Evolutionary conservation across 2,888 invertebrate genomes (phyloP).

Genomic region (Spisula subtruncata): DNA sequence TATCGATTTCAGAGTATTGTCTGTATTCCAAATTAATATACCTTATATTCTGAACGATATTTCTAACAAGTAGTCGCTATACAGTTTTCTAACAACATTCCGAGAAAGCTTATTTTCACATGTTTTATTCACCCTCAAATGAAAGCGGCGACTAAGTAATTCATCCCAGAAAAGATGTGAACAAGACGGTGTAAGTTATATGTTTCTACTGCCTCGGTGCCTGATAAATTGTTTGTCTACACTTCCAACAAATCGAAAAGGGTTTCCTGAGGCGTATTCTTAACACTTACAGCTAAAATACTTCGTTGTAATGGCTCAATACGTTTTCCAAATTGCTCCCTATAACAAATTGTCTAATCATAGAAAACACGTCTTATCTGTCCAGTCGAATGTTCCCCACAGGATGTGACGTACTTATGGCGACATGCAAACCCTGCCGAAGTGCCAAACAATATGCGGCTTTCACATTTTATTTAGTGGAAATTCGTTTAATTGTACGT

Average conservation of each 20-base stretch:
- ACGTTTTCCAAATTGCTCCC: not conserved
- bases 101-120: no score
- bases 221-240: slow-evolving; percentile 15
- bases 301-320: not conserved
- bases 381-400: slow-evolving; percentile 79
- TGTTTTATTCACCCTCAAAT: no score
- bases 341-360: not conserved
- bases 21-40: no score
- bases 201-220: not conserved
- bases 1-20: no score
- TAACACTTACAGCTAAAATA: not conserved
- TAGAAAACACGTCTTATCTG: slow-evolving; percentile 10
- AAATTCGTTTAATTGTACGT: slow-evolving; percentile 84
- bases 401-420: no score
- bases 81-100: no score
- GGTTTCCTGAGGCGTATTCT: not conserved
- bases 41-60: no score
- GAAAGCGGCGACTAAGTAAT: no score
- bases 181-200: no score
- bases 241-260: not conserved
- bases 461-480: slow-evolving; percentile 96
- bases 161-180: no score
- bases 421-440: slow-evolving; percentile 90
- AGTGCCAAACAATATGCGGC: slow-evolving; percentile 95
- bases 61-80: no score